A percentile compares a stretch with the other conserved stretches of the same genome.
Evolutionary conservation across 2,113 vertebrate genomes (phyloP).

Genomic region (Monarcha castaneiventris): DNA sequence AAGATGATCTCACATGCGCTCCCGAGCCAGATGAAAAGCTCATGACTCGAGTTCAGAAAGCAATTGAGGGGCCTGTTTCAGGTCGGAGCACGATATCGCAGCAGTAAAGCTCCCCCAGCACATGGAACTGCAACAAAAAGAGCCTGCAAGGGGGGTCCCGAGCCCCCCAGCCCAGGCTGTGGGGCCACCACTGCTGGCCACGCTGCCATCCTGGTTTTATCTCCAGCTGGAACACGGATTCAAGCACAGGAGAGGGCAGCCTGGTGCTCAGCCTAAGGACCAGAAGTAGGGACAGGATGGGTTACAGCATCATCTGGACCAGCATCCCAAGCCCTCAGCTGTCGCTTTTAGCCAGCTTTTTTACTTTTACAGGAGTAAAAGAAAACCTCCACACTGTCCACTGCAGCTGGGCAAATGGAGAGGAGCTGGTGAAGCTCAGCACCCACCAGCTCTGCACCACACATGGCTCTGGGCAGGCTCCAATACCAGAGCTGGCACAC

Average conservation of each 20-base stretch:
- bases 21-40: conserved; percentile 63
- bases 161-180: rapidly evolving
- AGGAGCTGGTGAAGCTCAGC: conserved; percentile 8
- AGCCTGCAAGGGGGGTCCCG: not conserved
- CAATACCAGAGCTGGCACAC: not conserved
- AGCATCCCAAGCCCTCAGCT: not conserved
- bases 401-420: not conserved
- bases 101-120: not conserved
- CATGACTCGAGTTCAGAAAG: conserved; percentile 24
- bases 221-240: not conserved
- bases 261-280: rapidly evolving
- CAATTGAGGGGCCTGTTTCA: conserved; percentile 54
- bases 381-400: not conserved
- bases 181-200: not conserved
- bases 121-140: rapidly evolving
- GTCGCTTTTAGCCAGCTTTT: rapidly evolving
- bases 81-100: not conserved
- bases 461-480: not conserved
- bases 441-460: not conserved
- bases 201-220: rapidly evolving
- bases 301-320: not conserved
- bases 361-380: not conserved
- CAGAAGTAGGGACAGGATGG: not conserved
- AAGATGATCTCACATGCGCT: conserved; percentile 52
- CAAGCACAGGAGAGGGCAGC: rapidly evolving